Evolutionary conservation across 2,888 invertebrate genomes (phyloP), one percentile per base, ranked within the genome.

Genomic region (Chrysolina oricalcia): DNA sequence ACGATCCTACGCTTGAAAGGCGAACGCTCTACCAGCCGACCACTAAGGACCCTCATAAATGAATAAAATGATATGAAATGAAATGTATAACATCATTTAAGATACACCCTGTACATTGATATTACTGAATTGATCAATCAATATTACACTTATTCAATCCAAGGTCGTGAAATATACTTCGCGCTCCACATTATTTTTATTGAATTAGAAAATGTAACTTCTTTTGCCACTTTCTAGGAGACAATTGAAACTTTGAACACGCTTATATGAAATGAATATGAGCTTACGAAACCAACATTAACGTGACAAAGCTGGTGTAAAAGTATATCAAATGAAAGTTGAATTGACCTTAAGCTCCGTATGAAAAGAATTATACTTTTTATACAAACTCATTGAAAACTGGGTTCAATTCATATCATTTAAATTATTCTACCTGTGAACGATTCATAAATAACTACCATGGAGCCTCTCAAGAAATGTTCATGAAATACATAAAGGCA

Each of bases 321-420:
- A 56, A 68, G 56, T 40, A 19, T 53, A 53, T n/a, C 59, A 10
- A 40, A 68, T 56, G 71, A 72, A 72, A 72, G 71, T 72, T 43
- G 71, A 68, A 56, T 40, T 68, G 68, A 48, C 68, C 68, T 68
- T 48, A 41, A 27, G 5, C 35, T 27, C 4, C 11, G 10, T 59
- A 35, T 35, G 15, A 27, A 59, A 59, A n/a, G 5, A 4, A 27
- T n/a, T 0, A 1, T 10, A 50, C 10, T 17, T 17, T 43, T 43
- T 15, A 15, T 15, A 15, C 6, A 43, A 17, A 50, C 50, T 50
- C n/a, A 17, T 15, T 17, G 13, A 13, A 53, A 53, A 9, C 21
- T 53, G 21, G 53, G 53, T 53, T 50, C 19, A 19, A 19, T 50
- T 15, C 43, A 43, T 43, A 15, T 15, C 15, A 15, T 5, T 13